These are phyloP conservation scores for Onthophagus sagittarius DNA, from an alignment of 2,888 invertebrate genomes.

Conservation along the genomic window DNA sequence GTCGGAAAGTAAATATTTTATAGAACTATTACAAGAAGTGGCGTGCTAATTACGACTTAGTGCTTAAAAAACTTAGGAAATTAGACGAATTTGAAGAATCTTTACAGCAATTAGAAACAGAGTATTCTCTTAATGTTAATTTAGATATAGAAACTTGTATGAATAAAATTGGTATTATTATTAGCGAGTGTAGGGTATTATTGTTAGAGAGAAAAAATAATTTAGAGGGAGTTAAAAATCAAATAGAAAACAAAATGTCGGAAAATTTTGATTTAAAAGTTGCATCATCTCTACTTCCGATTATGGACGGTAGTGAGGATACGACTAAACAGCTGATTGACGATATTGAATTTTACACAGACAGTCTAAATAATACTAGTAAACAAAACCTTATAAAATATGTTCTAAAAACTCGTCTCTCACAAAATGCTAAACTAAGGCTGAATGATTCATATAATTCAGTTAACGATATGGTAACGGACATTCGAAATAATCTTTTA, in stretches of 20 bases:
- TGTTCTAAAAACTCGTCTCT: not conserved
- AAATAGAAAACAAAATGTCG: not conserved
- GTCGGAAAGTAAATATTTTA: not conserved
- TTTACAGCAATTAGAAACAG: not conserved
- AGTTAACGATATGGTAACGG: not conserved
- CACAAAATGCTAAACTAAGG: not conserved
- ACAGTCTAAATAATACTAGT: not conserved
- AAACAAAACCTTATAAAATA: not conserved
- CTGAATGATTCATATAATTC: not conserved
- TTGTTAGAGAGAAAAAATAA: not conserved
- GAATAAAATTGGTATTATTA: not conserved
- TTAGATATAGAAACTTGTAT: not conserved
- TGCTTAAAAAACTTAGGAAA: not conserved
- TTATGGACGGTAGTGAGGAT: not conserved
- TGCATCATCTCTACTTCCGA: constrained; percentile 1
- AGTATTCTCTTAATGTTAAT: not conserved
- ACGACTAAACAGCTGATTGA: not conserved
- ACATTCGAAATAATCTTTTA: not conserved
- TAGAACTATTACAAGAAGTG: constrained; percentile 4
- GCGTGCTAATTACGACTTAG: not conserved
- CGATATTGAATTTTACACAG: not conserved
- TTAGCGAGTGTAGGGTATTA: not conserved
- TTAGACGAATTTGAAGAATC: constrained; percentile 1
- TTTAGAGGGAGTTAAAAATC: not conserved
- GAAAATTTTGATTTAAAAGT: constrained; percentile 2